Conservation (phyloP, 2,113 vertebrate species). For the Tragelaphus imberbis region DNA sequence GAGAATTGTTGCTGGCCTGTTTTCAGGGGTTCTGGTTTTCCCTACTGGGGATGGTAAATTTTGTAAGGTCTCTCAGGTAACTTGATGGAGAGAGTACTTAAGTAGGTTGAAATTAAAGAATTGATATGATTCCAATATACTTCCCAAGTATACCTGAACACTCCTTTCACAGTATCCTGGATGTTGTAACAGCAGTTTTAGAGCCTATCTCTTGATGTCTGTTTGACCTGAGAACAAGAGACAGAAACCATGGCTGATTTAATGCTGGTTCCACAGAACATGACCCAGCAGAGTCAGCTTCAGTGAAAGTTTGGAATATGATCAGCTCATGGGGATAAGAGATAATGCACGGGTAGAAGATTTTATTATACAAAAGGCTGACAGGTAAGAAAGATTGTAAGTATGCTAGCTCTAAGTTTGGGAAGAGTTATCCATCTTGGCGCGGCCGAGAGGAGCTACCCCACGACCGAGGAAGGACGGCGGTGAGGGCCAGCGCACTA, state of each 20-base stretch:
- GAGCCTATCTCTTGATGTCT: not conserved
- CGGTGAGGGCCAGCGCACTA: too few species aligned
- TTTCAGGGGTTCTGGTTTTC: not conserved
- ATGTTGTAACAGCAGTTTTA: not conserved
- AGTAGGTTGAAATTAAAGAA: not conserved
- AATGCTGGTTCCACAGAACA: not conserved
- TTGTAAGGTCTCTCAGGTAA: not conserved
- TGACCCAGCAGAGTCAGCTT: not conserved
- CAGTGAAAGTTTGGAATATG: not conserved
- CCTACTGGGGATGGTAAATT: not conserved
- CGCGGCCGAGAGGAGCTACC: too few species aligned
- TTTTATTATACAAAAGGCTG: not conserved
- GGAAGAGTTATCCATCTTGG: not conserved
- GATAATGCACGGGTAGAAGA: not conserved
- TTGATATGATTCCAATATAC: not conserved
- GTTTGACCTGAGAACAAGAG: not conserved
- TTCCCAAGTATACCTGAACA: not conserved
- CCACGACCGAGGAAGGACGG: too few species aligned
- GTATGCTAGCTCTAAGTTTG: not conserved
- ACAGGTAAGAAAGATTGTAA: not conserved
- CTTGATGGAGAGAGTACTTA: not conserved
- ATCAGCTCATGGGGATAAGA: not conserved
- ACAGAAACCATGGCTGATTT: not conserved
- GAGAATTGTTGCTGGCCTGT: not conserved
- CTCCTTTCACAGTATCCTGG: not conserved